Conservation (phyloP, 2,888 invertebrate species). For the Habrosyne pyritoides region DNA sequence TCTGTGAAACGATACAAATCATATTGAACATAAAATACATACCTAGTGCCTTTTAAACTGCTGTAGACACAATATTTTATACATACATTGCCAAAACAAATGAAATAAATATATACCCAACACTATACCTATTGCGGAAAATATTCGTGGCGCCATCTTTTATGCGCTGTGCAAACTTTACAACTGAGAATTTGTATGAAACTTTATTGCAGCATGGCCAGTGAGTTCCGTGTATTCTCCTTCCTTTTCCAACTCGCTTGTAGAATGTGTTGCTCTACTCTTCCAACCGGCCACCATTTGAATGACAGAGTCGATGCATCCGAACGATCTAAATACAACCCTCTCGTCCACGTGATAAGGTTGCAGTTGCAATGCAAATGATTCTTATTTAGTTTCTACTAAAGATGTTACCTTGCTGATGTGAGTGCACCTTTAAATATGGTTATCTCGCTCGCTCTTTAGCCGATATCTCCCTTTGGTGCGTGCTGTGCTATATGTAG, state of each 20-base stretch:
- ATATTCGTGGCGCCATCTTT: conserved; percentile 73
- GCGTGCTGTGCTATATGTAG: conserved; percentile 74
- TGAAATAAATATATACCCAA: conserved; percentile 8
- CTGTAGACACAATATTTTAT: background rate
- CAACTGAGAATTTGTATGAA: conserved; percentile 55
- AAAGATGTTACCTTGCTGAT: conserved; percentile 59
- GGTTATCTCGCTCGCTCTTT: conserved; percentile 69
- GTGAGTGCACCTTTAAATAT: conserved; percentile 71
- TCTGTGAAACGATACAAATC: too few relatives aligned
- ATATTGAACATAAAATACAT: background rate
- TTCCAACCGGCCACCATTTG: conserved; percentile 50
- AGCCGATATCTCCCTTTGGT: conserved; percentile 71
- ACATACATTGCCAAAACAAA: conserved; percentile 14
- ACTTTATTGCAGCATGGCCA: conserved; percentile 65
- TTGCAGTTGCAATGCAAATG: conserved; percentile 75
- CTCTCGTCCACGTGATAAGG: conserved; percentile 60
- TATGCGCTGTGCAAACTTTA: conserved; percentile 52
- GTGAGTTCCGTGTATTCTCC: conserved; percentile 51
- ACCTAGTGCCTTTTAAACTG: background rate
- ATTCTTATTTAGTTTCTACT: conserved; percentile 50
- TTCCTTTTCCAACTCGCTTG: conserved; percentile 53
- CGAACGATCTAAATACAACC: conserved; percentile 62
- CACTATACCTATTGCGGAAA: conserved; percentile 23
- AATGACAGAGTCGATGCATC: conserved; percentile 52
- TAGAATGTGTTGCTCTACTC: conserved; percentile 48